Evolutionary conservation across 2,888 invertebrate species (phyloP), one percentile per base, ranked within the genome.

Genomic region (Hylaea fasciaria): DNA sequence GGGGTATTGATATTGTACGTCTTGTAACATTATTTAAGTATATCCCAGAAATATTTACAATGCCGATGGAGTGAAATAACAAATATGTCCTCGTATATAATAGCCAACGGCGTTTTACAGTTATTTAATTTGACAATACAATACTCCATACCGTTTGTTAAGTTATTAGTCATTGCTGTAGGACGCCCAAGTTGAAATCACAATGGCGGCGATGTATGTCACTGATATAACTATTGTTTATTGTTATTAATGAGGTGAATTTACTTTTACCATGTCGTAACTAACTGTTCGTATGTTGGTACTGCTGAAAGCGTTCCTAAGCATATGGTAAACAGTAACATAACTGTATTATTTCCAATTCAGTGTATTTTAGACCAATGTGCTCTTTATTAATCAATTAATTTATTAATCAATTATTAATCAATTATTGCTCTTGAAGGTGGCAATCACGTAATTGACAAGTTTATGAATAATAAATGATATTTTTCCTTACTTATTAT

Each of bases 211-310:
- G 69, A 69, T 73, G 66, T 65, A 68, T 75, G 74, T 68, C 73
- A 71, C 67, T 73, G 70, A 73, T 74, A 71, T 70, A 71, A 67
- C 75, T 70, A 80, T 78, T 81, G 80, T 80, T 66, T 72, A 76
- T 70, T 74, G 74, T 77, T 73, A 53, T 57, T 68, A 68, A 70
- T 73, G 67, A 76, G 71, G 70, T 65, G 69, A 66, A 68, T 72
- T 65, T 68, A 64, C 67, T 63, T 70, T 68, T 65, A 64, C 40
- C 44, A 35, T 58, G 44, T 55, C 46, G 11, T 5, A 14, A 5
- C 28, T 57, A 60, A 56, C 49, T 35, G 49, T 44, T 56, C 28
- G 12, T 40, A 14, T 46, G 12, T 22, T 40, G 11, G 35, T 28
- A 12, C 14, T 13, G 16, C 41, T 32, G 41, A 52, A 44, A 35